Conservation (phyloP, 2,113 vertebrate species). For the Gymnogyps californianus region DNA sequence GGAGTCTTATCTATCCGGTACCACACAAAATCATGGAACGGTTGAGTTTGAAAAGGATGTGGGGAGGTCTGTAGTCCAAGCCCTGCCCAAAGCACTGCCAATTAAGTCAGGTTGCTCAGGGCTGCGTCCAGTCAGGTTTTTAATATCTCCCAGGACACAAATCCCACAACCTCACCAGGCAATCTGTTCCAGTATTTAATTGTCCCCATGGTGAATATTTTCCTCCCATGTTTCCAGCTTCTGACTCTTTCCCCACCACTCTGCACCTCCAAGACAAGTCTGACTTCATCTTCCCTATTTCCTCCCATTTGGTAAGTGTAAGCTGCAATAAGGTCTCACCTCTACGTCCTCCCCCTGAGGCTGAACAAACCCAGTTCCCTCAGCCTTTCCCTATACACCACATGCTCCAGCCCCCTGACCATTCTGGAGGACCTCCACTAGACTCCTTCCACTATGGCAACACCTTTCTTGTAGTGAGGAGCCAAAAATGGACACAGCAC, state of each 20-base stretch:
- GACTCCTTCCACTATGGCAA: neutral
- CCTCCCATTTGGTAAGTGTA: neutral
- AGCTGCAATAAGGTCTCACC: neutral
- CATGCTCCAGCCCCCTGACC: rapidly evolving
- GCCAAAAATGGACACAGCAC: neutral
- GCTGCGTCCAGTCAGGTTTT: neutral
- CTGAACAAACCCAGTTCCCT: neutral
- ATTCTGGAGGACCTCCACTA: neutral
- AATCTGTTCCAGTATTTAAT: neutral
- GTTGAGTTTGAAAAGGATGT: neutral
- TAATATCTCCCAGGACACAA: neutral
- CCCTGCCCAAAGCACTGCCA: neutral
- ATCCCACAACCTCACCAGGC: neutral
- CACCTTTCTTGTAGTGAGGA: neutral
- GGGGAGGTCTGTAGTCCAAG: neutral
- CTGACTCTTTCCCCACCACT: neutral
- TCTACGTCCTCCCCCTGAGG: neutral
- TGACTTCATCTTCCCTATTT: neutral
- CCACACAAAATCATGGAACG: neutral
- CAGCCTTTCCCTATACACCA: neutral
- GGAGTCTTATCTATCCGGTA: neutral
- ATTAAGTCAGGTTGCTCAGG: neutral
- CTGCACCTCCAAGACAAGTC: neutral
- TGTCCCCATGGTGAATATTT: neutral
- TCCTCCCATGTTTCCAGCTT: neutral